Percentiles rank a stretch among this genome's conserved stretches.
These are phyloP conservation scores for Trididemnum miniatum DNA, from an alignment of 23 tunicate genomes.

Conservation along the genomic window DNA sequence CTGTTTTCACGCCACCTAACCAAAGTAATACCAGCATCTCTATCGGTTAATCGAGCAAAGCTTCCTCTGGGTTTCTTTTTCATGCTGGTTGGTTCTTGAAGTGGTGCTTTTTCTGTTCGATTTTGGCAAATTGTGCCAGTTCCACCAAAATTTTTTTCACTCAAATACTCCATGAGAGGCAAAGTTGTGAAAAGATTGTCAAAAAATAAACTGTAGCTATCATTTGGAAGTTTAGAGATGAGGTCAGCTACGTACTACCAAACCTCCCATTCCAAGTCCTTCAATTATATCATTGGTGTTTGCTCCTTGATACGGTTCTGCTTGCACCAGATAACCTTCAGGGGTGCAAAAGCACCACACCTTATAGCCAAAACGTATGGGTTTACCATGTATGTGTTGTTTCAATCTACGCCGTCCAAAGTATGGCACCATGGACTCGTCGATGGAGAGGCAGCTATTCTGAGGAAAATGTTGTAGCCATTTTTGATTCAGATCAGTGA, in stretches of 20 bases:
- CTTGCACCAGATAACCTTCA: slow-evolving; percentile 1
- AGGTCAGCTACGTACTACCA: background rate
- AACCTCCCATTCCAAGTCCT: slow-evolving; percentile 8
- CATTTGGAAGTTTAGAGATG: background rate
- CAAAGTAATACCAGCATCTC: background rate
- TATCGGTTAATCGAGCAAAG: background rate
- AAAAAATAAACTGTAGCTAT: background rate
- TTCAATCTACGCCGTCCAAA: background rate
- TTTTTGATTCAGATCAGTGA: slow-evolving; percentile 6
- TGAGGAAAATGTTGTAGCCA: slow-evolving; percentile 4
- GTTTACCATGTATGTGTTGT: too few relatives aligned
- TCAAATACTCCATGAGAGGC: background rate
- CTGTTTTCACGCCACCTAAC: background rate
- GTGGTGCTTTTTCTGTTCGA: slow-evolving; percentile 1
- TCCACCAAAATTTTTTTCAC: background rate
- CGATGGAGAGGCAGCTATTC: background rate
- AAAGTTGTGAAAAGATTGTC: background rate
- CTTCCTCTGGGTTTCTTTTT: background rate
- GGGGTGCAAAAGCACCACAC: background rate
- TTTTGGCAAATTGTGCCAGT: background rate
- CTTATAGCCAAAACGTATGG: background rate
- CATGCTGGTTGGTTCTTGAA: too few relatives aligned
- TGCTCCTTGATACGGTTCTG: slow-evolving; percentile 5
- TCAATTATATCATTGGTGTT: background rate
- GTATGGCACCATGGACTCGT: slow-evolving; percentile 7